These are phyloP conservation scores for Phenacoccus solenopsis DNA, from an alignment of 1,140 invertebrate species.

Conservation along the genomic window DNA sequence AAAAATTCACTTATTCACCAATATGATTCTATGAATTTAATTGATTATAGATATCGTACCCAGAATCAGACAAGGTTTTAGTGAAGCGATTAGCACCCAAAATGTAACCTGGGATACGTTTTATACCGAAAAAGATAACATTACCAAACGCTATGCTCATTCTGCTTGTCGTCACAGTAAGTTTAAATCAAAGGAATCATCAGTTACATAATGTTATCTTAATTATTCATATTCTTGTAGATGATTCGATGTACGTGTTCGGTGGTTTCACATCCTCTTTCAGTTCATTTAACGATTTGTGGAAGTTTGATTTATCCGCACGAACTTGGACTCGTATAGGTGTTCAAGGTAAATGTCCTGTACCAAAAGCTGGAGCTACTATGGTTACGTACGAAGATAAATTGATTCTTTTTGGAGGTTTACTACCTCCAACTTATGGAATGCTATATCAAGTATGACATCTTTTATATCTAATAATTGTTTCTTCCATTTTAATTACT, in stretches of 20 bases:
- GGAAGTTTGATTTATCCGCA: conserved; percentile 77
- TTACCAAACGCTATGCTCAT: conserved; percentile 84
- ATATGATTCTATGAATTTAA: conserved; percentile 5
- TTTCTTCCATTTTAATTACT: not conserved
- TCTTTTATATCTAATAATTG: not conserved
- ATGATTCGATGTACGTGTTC: conserved; percentile 86
- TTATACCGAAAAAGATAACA: conserved; percentile 46
- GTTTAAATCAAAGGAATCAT: conserved; percentile 8
- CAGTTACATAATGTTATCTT: not conserved
- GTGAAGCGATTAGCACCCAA: conserved; percentile 51
- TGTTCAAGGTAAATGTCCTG: conserved; percentile 79
- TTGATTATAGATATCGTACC: conserved; percentile 53
- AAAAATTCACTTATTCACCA: not conserved
- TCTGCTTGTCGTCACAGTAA: conserved; percentile 61
- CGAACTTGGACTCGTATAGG: conserved; percentile 68
- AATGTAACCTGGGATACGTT: conserved; percentile 53
- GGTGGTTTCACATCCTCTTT: conserved; percentile 87
- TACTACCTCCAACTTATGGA: conserved; percentile 85
- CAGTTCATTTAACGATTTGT: conserved; percentile 95
- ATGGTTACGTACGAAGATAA: conserved; percentile 74
- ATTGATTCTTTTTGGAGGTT: conserved; percentile 86
- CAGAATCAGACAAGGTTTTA: conserved; percentile 49
- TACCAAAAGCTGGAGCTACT: conserved; percentile 87
- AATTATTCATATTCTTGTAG: conserved; percentile 26
- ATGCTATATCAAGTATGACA: conserved; percentile 64